phyloP scores from a whole-genome alignment of 2,797 vertebrate species.

The Eutrigla gurnardus region DNA sequence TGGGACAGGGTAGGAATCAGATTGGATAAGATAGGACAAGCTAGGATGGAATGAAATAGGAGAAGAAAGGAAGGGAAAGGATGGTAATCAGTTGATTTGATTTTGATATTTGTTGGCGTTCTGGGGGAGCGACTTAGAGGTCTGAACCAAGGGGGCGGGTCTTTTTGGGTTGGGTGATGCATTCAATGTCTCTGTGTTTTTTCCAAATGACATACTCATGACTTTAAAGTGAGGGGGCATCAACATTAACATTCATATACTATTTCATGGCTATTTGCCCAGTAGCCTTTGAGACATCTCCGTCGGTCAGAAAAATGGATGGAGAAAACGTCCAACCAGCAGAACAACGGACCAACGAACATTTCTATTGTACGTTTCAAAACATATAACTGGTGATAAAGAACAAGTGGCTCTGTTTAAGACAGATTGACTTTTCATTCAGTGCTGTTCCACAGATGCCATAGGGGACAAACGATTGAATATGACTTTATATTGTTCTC shows the following conservation, averaged over 20 bases:
- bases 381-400: constrained; percentile 18
- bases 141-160: no score
- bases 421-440: constrained; percentile 63
- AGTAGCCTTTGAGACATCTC: background rate
- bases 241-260: background rate
- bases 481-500: constrained; percentile 64
- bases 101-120: background rate
- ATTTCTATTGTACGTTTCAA: constrained; percentile 16
- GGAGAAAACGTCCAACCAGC: background rate
- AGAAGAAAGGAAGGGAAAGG: background rate
- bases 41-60: background rate
- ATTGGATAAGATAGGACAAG: no score
- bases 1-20: background rate
- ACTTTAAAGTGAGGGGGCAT: no score
- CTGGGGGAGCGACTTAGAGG: no score
- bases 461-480: constrained; percentile 64
- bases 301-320: background rate
- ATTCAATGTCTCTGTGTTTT: background rate
- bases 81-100: background rate
- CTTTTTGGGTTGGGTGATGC: background rate
- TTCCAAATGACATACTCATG: no score
- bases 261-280: background rate
- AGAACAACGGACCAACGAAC: constrained; percentile 9
- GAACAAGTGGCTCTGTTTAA: constrained; percentile 43
- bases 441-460: constrained; percentile 58